Conservation (phyloP, 1,140 invertebrate genomes). For the Protaetia brevitarsis region DNA sequence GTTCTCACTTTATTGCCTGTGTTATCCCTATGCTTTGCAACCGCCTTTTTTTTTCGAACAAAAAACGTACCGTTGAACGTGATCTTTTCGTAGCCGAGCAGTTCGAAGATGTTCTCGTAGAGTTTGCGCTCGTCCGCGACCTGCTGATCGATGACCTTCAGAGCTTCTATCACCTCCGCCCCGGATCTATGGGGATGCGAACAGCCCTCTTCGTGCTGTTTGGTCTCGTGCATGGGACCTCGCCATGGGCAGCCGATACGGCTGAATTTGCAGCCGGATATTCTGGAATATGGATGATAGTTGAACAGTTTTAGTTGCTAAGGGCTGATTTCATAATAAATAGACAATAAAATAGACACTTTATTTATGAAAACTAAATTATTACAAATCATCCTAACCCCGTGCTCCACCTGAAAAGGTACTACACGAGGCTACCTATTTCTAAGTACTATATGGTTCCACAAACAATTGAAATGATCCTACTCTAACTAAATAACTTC, state of each 20-base stretch:
- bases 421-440: no score
- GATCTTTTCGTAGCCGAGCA: conserved; percentile 92
- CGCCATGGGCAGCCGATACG: conserved; percentile 90
- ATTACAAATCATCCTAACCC: no score
- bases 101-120: conserved; percentile 79
- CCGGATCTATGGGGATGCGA: conserved; percentile 78
- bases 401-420: no score
- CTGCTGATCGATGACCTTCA: conserved; percentile 72
- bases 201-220: conserved; percentile 76
- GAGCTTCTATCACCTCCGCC: conserved; percentile 77
- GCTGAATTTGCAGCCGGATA: conserved; percentile 79
- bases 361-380: no score
- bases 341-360: no score
- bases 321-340: no score
- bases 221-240: conserved; percentile 79
- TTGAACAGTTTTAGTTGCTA: no score
- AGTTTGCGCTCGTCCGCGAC: conserved; percentile 67
- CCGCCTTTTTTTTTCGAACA: neutral
- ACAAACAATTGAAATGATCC: no score
- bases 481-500: no score
- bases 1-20: neutral
- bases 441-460: no score
- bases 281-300: no score
- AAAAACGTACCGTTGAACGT: conserved; percentile 77
- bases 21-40: neutral